Conservation (phyloP, 2,888 invertebrate species). For the Griposia aprilina region DNA sequence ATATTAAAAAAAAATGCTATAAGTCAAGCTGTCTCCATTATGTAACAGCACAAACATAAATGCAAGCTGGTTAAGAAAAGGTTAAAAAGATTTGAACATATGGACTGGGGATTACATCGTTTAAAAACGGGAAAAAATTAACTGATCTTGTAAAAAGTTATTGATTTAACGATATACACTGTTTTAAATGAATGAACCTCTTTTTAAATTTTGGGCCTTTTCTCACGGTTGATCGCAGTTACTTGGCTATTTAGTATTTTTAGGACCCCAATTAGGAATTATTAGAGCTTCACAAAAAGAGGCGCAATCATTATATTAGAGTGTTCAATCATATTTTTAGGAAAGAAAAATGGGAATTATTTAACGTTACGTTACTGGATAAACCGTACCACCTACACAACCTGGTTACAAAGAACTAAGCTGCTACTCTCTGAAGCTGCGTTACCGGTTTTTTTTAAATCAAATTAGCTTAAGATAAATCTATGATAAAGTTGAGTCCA, state of each 20-base stretch:
- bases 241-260: not conserved
- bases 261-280: too few species aligned
- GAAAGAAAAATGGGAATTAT: not conserved
- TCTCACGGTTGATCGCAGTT: not conserved
- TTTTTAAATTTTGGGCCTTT: not conserved
- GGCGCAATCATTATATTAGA: not conserved
- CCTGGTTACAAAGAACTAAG: too few species aligned
- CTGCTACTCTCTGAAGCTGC: too few species aligned
- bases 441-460: too few species aligned
- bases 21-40: conserved; percentile 20
- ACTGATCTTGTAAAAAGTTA: not conserved
- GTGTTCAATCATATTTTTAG: not conserved
- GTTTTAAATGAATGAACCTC: not conserved
- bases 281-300: not conserved
- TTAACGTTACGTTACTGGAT: too few species aligned
- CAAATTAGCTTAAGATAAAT: too few species aligned
- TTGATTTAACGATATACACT: too few species aligned
- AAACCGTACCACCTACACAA: too few species aligned
- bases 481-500: too few species aligned
- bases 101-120: not conserved
- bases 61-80: not conserved
- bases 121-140: not conserved
- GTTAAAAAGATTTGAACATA: not conserved
- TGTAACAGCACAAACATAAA: conserved; percentile 10
- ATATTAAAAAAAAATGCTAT: not conserved